Percentiles rank a stretch among this genome's conserved stretches.
These are phyloP conservation scores for Lycodopsis pacificus DNA, from an alignment of 2,797 vertebrate species.

Conservation along the genomic window DNA sequence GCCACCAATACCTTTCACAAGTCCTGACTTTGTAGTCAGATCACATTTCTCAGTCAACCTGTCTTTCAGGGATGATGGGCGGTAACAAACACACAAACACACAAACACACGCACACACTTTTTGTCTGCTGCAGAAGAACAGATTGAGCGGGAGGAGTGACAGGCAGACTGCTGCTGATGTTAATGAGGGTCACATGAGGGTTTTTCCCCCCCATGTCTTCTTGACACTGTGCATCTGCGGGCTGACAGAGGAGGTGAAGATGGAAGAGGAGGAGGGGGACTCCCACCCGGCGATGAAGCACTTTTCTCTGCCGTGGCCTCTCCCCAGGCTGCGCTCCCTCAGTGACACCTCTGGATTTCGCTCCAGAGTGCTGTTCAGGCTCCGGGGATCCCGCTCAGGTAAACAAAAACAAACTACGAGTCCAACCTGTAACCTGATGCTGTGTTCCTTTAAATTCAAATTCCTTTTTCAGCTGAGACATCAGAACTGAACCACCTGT, in stretches of 20 bases:
- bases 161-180: background rate
- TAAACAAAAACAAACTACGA: conserved; percentile 42
- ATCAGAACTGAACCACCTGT: background rate
- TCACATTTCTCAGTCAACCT: conserved; percentile 24
- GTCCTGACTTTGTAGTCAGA: background rate
- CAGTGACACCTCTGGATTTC: conserved; percentile 82
- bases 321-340: conserved; percentile 75
- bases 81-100: conserved; percentile 28
- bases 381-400: conserved; percentile 81
- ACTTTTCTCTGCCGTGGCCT: conserved; percentile 62
- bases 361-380: conserved; percentile 74
- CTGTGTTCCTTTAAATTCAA: background rate
- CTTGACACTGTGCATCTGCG: background rate
- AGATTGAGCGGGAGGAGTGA: conserved; percentile 34
- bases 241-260: conserved; percentile 22
- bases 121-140: background rate
- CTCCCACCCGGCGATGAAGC: conserved; percentile 56
- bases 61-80: conserved; percentile 27
- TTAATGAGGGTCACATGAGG: background rate
- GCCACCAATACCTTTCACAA: background rate
- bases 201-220: background rate
- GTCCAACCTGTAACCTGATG: background rate
- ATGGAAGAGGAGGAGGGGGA: conserved; percentile 75
- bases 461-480: background rate
- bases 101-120: conserved; percentile 5